A percentile compares a stretch with the other conserved stretches of the same genome.
Conservation (phyloP, 1,140 invertebrate species). For the Cherax destructor region DNA sequence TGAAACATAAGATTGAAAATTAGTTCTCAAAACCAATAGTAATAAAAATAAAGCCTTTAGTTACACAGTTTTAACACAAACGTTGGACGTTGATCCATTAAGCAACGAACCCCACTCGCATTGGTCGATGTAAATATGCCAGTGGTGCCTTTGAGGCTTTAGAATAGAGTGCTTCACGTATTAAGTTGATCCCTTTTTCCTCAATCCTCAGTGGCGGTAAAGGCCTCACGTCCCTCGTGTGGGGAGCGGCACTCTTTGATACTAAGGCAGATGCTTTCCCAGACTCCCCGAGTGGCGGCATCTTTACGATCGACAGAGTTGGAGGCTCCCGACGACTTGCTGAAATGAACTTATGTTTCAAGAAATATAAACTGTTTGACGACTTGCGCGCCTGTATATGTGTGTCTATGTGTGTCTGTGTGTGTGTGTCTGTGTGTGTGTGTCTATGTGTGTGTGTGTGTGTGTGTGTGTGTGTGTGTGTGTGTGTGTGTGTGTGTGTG, state of each 20-base stretch:
- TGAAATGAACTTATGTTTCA: neutral
- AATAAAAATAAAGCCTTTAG: neutral
- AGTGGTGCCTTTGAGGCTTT: neutral
- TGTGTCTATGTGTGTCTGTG: too few species aligned
- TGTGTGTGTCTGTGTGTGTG: too few species aligned
- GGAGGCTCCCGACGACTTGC: neutral
- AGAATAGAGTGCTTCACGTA: constrained; percentile 1
- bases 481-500: constrained; percentile 1
- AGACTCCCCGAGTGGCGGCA: neutral
- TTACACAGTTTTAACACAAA: neutral
- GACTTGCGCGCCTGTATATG: neutral
- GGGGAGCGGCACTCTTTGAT: constrained; percentile 3
- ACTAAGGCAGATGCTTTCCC: constrained; percentile 1
- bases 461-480: constrained; percentile 9
- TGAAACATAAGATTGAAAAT: too few species aligned
- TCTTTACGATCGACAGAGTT: constrained; percentile 1
- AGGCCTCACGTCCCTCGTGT: neutral
- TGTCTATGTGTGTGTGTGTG: neutral
- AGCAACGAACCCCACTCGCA: neutral
- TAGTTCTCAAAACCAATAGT: neutral
- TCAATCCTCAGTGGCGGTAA: neutral
- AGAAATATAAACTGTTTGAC: neutral
- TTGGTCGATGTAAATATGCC: neutral
- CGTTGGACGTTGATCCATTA: neutral
- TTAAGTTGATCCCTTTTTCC: constrained; percentile 8